Conservation (phyloP, 2,888 invertebrate species). For the Conistra vaccinii region DNA sequence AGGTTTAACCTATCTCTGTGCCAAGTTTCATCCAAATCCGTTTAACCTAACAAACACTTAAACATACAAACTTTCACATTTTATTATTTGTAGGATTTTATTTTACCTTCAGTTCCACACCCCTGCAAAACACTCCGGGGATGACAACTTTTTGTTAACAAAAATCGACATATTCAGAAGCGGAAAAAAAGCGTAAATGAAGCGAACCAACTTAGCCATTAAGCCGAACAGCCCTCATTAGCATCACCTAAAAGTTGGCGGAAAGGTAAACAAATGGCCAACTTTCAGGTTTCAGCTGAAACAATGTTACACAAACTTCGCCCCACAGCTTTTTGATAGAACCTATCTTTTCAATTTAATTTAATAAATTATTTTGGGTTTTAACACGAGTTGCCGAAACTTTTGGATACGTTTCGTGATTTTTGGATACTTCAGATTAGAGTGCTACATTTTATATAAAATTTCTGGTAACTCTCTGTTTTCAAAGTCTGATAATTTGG, state of each 20-base stretch:
- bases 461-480: constrained; percentile 11
- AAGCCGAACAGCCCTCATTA: constrained; percentile 62
- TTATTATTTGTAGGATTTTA: neutral
- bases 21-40: neutral
- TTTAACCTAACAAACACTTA: neutral
- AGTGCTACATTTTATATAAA: constrained; percentile 17
- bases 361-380: constrained; percentile 58
- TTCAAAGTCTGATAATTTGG: neutral
- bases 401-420: constrained; percentile 44
- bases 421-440: constrained; percentile 7
- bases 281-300: constrained; percentile 63
- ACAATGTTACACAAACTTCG: constrained; percentile 57
- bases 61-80: neutral
- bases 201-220: constrained; percentile 62
- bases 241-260: constrained; percentile 62
- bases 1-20: neutral
- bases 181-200: constrained; percentile 46
- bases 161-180: constrained; percentile 21
- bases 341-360: constrained; percentile 62
- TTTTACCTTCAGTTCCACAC: neutral
- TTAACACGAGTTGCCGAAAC: constrained; percentile 44
- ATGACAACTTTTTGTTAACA: constrained; percentile 39
- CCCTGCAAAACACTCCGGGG: constrained; percentile 3
- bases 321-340: constrained; percentile 54
- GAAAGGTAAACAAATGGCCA: constrained; percentile 62